Evolutionary conservation across 2,113 vertebrate species (phyloP), one percentile per base, ranked within the genome.

Genomic region (Carassius carassius): DNA sequence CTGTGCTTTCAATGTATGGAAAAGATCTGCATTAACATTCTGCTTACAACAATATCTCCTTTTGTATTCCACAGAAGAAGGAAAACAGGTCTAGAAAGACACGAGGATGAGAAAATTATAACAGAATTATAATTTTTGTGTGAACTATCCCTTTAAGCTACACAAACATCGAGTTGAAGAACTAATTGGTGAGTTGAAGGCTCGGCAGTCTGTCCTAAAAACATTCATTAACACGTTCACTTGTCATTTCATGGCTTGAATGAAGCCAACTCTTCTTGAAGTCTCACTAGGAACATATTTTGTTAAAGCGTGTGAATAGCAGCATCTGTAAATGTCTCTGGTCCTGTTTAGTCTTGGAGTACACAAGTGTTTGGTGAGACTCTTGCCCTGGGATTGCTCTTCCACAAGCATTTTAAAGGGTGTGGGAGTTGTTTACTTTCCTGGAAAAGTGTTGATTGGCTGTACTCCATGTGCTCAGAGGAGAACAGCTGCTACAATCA

Each of bases 371-470:
- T 54, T 58, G 35, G 32, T 80, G 25, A 35, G 44, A 70, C 44
- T 92, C 89, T 89, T 85, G 91, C 90, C 91, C 86, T 86, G 19
- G 76, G 85, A 90, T 84, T 90, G 90, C 60, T 80, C 78, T 47
- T 80, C 21, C 23, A 47, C 60, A 23, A 10, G 54, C 32, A 6
- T 62, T 79, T 41, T 44, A 81, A 67, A 81, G 78, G 78, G 60
- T 81, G 78, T 49, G 60, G 1, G 56, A 49, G 83, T 29, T 79
- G 91, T 94, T 93, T 90, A 91, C 92, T 90, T 85, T 75, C 81
- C 90, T 90, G 91, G 89, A 80, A 84, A 89, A 88, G 91, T 92
- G 92, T 92, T 93, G 91, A 94, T 93, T 90, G 86, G 82, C 87
- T 88, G 89, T 89, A 86, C 86, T 90, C 80, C 47, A 0, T 49